Evolutionary conservation across 2,113 vertebrate species (phyloP).

Genomic region (Otus sunia): DNA sequence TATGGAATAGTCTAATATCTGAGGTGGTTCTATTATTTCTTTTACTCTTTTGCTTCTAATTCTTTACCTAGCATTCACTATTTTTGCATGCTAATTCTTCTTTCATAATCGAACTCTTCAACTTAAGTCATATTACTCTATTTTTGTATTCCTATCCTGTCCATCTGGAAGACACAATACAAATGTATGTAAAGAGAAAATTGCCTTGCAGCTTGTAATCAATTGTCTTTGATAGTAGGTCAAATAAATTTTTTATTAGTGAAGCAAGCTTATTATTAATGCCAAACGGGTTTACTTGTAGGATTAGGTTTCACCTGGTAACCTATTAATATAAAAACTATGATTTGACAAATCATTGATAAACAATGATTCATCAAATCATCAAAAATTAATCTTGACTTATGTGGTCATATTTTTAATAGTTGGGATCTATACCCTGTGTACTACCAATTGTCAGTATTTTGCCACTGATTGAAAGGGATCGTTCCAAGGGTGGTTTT

Average conservation of each 20-base stretch:
- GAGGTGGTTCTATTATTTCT: background rate
- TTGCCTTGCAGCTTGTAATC: background rate
- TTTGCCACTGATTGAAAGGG: background rate
- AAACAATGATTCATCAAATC: background rate
- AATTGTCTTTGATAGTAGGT: background rate
- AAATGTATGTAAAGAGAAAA: background rate
- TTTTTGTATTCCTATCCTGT: background rate
- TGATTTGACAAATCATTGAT: background rate
- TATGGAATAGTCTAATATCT: background rate
- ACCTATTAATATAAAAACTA: background rate
- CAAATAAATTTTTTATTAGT: slow-evolving; percentile 2
- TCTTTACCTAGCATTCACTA: background rate
- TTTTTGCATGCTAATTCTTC: background rate
- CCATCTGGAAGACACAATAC: background rate
- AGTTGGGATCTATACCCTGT: background rate
- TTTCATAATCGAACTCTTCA: background rate
- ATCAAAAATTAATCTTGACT: background rate
- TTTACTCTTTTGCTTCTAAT: background rate
- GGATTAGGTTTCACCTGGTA: background rate
- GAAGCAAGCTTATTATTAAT: slow-evolving; percentile 10
- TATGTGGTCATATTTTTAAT: background rate
- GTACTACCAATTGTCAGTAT: background rate
- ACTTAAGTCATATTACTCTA: background rate
- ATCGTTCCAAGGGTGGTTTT: background rate
- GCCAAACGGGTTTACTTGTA: background rate